These are phyloP conservation scores for Megaceryle maxima DNA, from an alignment of 2,113 vertebrate species.

Conservation along the genomic window DNA sequence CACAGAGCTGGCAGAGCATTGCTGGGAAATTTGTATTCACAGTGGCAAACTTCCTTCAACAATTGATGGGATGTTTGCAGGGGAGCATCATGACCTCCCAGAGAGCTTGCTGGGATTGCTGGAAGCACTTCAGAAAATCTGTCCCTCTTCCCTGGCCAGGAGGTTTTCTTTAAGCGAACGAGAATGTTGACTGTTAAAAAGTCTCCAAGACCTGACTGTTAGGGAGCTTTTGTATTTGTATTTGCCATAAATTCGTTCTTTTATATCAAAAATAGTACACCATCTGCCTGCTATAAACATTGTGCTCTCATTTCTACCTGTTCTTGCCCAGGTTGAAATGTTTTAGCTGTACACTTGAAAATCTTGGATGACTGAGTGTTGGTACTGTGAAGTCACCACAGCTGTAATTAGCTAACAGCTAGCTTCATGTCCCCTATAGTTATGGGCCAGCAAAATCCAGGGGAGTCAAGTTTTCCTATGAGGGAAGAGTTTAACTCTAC, in stretches of 20 bases:
- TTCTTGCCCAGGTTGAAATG: not conserved
- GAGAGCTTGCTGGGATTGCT: not conserved
- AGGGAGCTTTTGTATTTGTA: not conserved
- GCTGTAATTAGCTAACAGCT: not conserved
- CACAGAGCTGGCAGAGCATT: not conserved
- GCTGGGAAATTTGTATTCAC: not conserved
- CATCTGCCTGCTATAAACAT: not conserved
- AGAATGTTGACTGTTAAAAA: not conserved
- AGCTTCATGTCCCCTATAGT: not conserved
- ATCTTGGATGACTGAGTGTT: not conserved
- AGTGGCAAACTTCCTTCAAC: not conserved
- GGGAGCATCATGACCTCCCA: not conserved
- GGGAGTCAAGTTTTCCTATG: not conserved
- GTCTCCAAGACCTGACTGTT: not conserved
- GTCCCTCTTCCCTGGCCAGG: not conserved
- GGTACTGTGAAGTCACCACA: not conserved
- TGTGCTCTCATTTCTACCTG: not conserved
- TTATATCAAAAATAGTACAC: not conserved
- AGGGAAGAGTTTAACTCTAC: not conserved
- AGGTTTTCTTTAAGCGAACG: not conserved
- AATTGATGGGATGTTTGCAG: not conserved
- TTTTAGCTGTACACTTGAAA: not conserved
- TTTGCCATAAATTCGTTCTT: not conserved
- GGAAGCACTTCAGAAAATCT: not conserved
- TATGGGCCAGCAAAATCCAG: not conserved